Conservation (phyloP, 2,113 vertebrate genomes). For the Penelope pileata region DNA sequence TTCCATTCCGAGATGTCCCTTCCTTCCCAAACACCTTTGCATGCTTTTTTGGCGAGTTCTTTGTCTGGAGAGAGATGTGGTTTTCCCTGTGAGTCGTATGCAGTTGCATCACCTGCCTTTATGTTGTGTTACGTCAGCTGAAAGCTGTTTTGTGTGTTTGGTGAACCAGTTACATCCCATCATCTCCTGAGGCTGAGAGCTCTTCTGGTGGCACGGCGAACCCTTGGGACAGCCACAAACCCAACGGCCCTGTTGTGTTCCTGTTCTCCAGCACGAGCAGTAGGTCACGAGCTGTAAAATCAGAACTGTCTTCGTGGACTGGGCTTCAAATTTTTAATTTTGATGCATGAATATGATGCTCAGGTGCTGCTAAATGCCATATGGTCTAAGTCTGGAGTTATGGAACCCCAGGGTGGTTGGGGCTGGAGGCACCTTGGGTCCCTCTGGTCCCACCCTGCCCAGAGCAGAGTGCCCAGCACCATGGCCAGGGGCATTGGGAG, state of each 20-base stretch:
- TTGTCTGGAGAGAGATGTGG: neutral
- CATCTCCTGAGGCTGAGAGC: neutral
- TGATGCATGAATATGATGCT: neutral
- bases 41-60: neutral
- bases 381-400: neutral
- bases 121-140: neutral
- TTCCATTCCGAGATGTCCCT: neutral
- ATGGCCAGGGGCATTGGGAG: neutral
- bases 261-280: rapidly evolving
- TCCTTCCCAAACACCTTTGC: neutral
- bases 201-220: neutral
- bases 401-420: neutral
- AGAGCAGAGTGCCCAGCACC: neutral
- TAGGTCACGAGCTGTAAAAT: neutral
- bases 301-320: neutral
- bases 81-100: neutral
- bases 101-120: neutral
- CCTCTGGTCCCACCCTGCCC: neutral
- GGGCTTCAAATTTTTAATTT: neutral
- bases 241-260: neutral
- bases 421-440: neutral
- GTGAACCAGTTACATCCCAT: neutral
- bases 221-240: neutral
- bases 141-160: neutral
- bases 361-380: neutral